A percentile compares a stretch with the other conserved stretches of the same genome.
Conservation (phyloP, 2,113 vertebrate genomes). For the Bungarus multicinctus region DNA sequence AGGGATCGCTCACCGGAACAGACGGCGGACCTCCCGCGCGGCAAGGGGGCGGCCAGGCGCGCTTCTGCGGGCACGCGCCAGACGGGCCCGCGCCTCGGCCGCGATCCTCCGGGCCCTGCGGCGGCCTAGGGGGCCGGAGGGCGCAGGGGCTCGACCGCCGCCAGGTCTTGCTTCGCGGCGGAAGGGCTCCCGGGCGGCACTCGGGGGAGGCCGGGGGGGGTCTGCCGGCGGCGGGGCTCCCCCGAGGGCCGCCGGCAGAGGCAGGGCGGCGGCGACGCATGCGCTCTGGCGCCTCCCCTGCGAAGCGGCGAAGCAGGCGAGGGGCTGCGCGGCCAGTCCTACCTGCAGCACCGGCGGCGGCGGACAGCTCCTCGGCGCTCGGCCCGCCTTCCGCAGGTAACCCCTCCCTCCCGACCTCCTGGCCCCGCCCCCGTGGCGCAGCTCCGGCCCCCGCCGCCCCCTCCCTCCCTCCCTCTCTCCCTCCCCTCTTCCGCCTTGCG, state of each 20-base stretch:
- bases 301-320: conserved; percentile 46
- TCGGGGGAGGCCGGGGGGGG: neutral
- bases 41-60: neutral
- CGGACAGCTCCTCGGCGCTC: conserved; percentile 72
- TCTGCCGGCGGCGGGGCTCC: neutral
- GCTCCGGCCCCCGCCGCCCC: neutral
- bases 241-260: neutral
- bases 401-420: neutral
- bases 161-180: too few species aligned
- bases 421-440: neutral
- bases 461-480: too few species aligned
- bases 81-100: neutral
- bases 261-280: conserved; percentile 52
- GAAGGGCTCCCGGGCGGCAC: neutral
- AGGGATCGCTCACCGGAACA: neutral
- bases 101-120: neutral
- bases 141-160: neutral
- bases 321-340: conserved; percentile 65
- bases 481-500: too few species aligned
- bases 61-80: neutral
- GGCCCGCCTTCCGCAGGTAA: neutral
- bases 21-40: neutral
- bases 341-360: conserved; percentile 70
- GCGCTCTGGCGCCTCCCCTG: conserved; percentile 53
- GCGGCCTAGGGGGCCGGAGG: neutral